Evolutionary conservation across 2,797 vertebrate genomes (phyloP), one percentile per base, ranked within the genome.

Genomic region (Naso thynnoides): DNA sequence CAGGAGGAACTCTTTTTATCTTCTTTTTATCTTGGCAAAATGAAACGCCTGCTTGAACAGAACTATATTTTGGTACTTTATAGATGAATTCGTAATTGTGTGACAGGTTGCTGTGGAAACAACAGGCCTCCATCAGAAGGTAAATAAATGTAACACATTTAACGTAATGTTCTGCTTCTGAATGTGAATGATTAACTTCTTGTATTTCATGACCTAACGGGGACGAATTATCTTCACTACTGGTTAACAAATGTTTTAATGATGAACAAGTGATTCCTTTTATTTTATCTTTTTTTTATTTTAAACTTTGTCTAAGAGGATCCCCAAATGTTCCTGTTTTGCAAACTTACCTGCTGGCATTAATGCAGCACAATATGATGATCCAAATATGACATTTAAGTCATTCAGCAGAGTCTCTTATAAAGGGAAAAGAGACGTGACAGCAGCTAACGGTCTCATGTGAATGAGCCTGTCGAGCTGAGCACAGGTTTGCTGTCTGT

Each of bases 41-140:
- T 41, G 15, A 33, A 19, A 49, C 0, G 3, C 1, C 26, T 5
- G 15, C n/a, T 26, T 14, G 13, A 23, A 27, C 3, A 2, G 13
- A 14, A 9, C 4, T 63, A 9, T 53, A n/a, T 56, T 62, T 33
- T 61, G 14, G 61, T 27, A 27, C 14, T 2, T 1, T 8, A 5
- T 6, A 11, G 16, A 56, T 39, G 21, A 2, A 13, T 26, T 24
- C 41, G 23, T 16, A 8, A 10, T 49, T 49, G 16, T 58, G 31
- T 39, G 16, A 27, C 13, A n/a, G 31, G 68, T 56, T 72, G 59
- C 58, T 27, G 23, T 68, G 63, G 80, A 75, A 71, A 62, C 68
- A 67, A 41, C 11, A 57, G 0, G 8, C 16, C 48, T 53, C 26
- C 26, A 23, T 0, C 27, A 23, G 21, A 6, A 44, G 15, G 15